phyloP scores from a whole-genome alignment of 1,140 invertebrate species.

The Ostrea denselamellosa region DNA sequence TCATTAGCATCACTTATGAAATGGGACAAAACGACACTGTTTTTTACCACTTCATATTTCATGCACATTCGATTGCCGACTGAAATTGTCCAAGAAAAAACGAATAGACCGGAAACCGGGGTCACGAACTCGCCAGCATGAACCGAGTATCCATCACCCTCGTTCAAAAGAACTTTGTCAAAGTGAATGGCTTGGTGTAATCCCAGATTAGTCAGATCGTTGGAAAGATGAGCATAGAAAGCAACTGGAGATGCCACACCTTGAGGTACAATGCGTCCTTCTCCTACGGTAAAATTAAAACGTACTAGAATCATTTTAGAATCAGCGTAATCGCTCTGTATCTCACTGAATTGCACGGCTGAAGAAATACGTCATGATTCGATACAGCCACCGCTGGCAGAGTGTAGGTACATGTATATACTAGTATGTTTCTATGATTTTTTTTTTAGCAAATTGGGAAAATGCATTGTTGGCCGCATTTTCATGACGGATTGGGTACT shows the following conservation, averaged over 20 bases:
- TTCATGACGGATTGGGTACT: too few species aligned
- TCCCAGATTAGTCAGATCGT: background rate
- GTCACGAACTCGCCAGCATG: constrained; percentile 31
- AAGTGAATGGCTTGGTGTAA: constrained; percentile 4
- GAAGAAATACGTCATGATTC: background rate
- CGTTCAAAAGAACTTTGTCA: constrained; percentile 6
- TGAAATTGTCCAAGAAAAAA: constrained; percentile 35
- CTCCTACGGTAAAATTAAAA: background rate
- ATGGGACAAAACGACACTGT: constrained; percentile 7
- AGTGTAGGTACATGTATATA: too few species aligned
- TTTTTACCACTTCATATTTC: constrained; percentile 23
- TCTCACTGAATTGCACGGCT: background rate
- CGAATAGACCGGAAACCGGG: constrained; percentile 38
- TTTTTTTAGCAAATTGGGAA: too few species aligned
- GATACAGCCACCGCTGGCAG: background rate
- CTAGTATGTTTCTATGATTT: too few species aligned
- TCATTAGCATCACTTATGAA: constrained; percentile 39
- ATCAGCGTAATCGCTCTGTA: background rate
- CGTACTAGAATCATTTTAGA: background rate
- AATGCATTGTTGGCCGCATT: too few species aligned
- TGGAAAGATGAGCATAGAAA: constrained; percentile 16
- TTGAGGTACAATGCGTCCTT: background rate
- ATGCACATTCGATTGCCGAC: background rate
- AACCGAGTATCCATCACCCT: constrained; percentile 24
- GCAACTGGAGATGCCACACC: background rate